Base-by-base conservation (phyloP, 2,888 invertebrate species). In the Tetheella fluctuosa region DNA sequence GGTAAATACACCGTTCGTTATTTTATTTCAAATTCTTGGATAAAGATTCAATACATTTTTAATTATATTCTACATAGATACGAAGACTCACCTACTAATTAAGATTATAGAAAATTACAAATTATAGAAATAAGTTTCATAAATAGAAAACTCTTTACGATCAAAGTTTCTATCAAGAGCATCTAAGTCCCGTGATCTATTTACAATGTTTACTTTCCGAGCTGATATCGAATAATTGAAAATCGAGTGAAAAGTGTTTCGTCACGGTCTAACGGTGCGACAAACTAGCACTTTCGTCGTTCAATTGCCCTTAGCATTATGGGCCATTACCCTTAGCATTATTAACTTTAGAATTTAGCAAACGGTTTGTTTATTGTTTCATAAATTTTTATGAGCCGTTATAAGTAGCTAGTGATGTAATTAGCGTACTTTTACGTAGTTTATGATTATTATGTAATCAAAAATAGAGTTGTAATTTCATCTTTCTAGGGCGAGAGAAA, bases 241-340 rank as follows among this genome's bases (percentile, higher is more conserved):
- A 81, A 82, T 74, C 73, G 68, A 86, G 84, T 83, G 88, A 85
- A 89, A 87, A 84, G 80, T 78, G 74, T 70, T 75, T 68, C 69
- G 85, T 70, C 66, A 74, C 76, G 86, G 76, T 87, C 84, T 64
- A 79, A 65, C 70, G 77, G 64, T 37, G 68, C 60, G 59, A 68
- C 64, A 79, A 84, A 86, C 73, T 62, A 79, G 72, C 71, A 68
- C 80, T 82, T 85, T 82, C 81, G 57, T 76, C 66, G 70, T 58
- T 59, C 71, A 76, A 76, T 76, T 77, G 83, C 87, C 88, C 88
- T 87, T 83, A 74, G 70, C 74, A 76, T 75, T 74, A 79, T 62
- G 73, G 78, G 68, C 73, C 74, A 80, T 79, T 84, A 76, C 73
- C 73, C 71, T 48, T 54, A 34, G 34, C 34, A 34, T 34, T 13